Base-by-base conservation (phyloP, 2,797 vertebrate genomes). In the Botia almorhae region DNA sequence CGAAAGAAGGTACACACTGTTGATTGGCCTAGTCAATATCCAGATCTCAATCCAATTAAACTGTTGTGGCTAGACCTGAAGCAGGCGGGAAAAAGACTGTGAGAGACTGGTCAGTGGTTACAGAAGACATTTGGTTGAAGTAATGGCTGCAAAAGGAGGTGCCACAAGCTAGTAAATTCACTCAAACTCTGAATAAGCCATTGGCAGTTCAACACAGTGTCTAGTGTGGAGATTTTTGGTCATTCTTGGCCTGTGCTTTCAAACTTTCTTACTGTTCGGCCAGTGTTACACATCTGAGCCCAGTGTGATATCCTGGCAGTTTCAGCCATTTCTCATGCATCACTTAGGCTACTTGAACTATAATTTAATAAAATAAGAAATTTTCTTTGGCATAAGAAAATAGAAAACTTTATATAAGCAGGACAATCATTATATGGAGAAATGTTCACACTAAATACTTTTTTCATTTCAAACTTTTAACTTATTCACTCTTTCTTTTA, bases 241-340 rank as follows among this genome's bases (percentile, higher is more conserved):
- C 77, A 79, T 72, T 53, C 26, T 79, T 79, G 69, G 68, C 77
- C 61, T 19, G 21, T 43, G 21, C 50, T 56, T 46, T 11, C n/a
- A 81, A 23, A 65, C 64, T 65, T 63, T 39, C 61, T 51, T 69
- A 81, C 46, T 64, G n/a, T 63, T 60, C 46, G 69, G 73, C 56
- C 19, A 71, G 58, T 1, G 0, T 71, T 63, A 55, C 14, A 71
- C 8, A 17, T 64, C 14, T 53, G 33, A 79, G 14, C 48, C 63
- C 46, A 39, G 68, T 33, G 3, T 71, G 46, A 33, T 51, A 63
- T 69, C 19, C 55, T 60, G 55, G 23, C 16, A 51, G 12, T 63
- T 78, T 70, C 23, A 61, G 21, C 23, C 26, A 36, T 78, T 60
- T 63, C 26, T 39, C 55, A 61, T 33, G 13, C 1, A 50, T 69